Percentiles rank a stretch among this genome's conserved stretches.
Evolutionary conservation across 1,140 invertebrate genomes (phyloP).

Genomic region (Bursaphelenchus mucronatus): DNA sequence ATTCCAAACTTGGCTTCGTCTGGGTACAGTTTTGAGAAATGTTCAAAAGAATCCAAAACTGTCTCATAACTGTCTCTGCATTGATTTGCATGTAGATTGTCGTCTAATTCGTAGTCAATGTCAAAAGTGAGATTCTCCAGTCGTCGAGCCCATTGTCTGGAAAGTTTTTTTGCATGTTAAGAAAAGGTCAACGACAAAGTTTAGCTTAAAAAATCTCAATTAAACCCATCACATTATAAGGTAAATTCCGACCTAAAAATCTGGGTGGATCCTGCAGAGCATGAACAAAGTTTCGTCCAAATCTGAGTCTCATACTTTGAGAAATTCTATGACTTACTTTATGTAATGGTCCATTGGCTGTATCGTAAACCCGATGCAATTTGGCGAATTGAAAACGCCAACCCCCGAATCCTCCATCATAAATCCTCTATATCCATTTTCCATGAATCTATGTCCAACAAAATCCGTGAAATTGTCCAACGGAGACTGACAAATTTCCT

Average conservation of each 20-base stretch:
- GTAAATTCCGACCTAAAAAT: neutral
- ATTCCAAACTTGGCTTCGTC: too few relatives aligned
- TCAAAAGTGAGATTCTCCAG: neutral
- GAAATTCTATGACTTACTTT: neutral
- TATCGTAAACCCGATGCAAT: neutral
- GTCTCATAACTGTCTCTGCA: neutral
- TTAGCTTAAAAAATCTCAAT: too few relatives aligned
- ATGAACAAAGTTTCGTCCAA: neutral
- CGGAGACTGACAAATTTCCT: neutral
- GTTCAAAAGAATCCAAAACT: neutral
- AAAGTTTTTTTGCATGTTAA: neutral
- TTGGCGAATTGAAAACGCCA: neutral
- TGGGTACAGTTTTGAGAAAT: too few relatives aligned
- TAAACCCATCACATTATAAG: too few relatives aligned
- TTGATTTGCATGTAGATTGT: neutral
- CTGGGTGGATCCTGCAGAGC: too few relatives aligned
- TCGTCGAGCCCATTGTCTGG: neutral
- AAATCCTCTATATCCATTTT: neutral
- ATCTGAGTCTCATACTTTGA: too few relatives aligned
- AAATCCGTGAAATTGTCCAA: neutral
- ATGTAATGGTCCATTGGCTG: constrained; percentile 1
- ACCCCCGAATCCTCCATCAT: neutral
- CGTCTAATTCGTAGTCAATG: neutral
- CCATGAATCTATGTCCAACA: neutral
- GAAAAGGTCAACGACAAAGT: too few relatives aligned